These are phyloP conservation scores for Camelus dromedarius DNA, from an alignment of 2,113 vertebrate species.

Conservation along the genomic window DNA sequence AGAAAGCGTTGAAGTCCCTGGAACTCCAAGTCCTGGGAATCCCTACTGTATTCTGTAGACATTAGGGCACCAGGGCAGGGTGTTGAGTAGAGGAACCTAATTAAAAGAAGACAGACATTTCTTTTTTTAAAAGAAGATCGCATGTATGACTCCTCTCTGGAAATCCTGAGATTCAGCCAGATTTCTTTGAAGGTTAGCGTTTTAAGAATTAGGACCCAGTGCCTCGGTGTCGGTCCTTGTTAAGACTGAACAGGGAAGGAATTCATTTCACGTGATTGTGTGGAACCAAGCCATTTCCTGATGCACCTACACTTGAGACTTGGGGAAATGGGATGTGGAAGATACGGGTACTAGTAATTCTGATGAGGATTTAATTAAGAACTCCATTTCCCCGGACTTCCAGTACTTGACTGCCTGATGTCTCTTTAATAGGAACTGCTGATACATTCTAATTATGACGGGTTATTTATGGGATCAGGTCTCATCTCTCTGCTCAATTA, in stretches of 20 bases:
- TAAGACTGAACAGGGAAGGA: background rate
- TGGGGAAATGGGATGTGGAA: conserved; percentile 63
- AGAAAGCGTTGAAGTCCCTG: background rate
- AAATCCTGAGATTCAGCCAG: background rate
- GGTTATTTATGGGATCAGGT: conserved; percentile 81
- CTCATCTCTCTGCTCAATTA: conserved; percentile 81
- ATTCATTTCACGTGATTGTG: conserved; percentile 49
- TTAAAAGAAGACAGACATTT: background rate
- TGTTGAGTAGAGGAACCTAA: background rate
- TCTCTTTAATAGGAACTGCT: conserved; percentile 81
- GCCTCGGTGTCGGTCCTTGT: background rate
- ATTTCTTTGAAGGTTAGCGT: background rate
- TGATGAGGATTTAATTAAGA: conserved; percentile 84
- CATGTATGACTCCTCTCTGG: background rate
- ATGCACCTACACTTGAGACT: conserved; percentile 43
- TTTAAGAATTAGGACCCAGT: background rate
- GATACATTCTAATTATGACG: conserved; percentile 77
- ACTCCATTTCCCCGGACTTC: conserved; percentile 81
- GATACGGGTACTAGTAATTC: conserved; percentile 71
- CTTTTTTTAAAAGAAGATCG: background rate
- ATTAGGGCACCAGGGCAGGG: background rate
- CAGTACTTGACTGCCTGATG: conserved; percentile 77
- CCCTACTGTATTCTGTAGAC: background rate
- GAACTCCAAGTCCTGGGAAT: background rate
- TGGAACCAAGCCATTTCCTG: conserved; percentile 38